Percentiles rank a stretch among this genome's conserved stretches.
phyloP scores from a whole-genome alignment of 2,113 vertebrate species.

The Salvator merianae region DNA sequence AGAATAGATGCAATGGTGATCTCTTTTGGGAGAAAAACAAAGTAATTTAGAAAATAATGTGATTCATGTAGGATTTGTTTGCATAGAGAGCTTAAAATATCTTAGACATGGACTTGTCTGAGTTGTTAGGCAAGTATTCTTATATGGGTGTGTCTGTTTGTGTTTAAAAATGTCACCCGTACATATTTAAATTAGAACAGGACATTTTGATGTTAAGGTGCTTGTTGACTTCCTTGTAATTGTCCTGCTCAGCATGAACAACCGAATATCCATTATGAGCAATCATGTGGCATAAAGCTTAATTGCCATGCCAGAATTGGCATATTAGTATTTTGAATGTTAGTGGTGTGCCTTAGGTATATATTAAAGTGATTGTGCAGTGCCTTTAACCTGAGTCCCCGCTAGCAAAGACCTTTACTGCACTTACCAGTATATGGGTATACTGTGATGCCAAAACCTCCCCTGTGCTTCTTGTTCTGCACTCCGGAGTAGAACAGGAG shows the following conservation, averaged over 20 bases:
- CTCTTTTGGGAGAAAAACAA: not conserved
- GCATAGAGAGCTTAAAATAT: not conserved
- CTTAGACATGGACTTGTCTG: not conserved
- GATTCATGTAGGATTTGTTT: not conserved
- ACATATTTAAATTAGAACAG: not conserved
- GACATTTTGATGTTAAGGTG: not conserved
- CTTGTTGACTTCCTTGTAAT: not conserved
- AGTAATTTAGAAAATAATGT: not conserved
- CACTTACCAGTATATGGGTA: too few relatives aligned
- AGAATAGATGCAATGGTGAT: not conserved
- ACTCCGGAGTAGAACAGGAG: too few relatives aligned
- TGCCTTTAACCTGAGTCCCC: not conserved
- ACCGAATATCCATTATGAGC: not conserved
- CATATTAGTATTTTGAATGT: not conserved
- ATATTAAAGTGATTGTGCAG: not conserved
- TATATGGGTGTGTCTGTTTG: not conserved
- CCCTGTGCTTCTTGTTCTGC: too few relatives aligned
- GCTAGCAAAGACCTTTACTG: not conserved
- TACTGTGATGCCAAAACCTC: too few relatives aligned
- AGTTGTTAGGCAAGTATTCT: not conserved
- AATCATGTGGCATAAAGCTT: not conserved
- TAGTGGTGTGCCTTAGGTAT: not conserved
- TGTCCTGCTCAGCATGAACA: not conserved
- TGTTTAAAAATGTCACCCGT: not conserved
- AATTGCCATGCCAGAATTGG: not conserved